Conservation (phyloP, 2,113 vertebrate species). For the Eretmodus cyanostictus region DNA sequence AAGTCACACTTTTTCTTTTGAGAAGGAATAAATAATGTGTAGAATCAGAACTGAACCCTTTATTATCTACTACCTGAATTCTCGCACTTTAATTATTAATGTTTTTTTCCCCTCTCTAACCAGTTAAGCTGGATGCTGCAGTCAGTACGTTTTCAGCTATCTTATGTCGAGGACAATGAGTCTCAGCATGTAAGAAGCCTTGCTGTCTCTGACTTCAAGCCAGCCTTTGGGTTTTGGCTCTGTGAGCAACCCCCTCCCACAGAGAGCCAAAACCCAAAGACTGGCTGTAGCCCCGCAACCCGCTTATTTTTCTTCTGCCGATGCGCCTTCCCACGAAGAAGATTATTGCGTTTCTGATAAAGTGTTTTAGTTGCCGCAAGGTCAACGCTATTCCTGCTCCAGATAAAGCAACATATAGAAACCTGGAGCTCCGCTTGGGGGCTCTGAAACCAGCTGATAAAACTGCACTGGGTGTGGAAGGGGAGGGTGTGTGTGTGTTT, state of each 20-base stretch:
- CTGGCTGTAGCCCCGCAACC: background rate
- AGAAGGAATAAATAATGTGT: constrained; percentile 9
- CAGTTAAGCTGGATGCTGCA: background rate
- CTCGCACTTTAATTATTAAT: background rate
- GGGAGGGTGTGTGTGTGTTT: background rate
- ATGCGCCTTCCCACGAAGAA: constrained; percentile 31
- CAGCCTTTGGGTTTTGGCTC: background rate
- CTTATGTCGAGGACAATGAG: background rate
- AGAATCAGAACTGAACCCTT: background rate
- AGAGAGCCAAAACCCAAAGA: background rate
- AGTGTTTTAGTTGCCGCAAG: constrained; percentile 60
- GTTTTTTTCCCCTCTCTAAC: background rate
- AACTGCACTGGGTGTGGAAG: constrained; percentile 1
- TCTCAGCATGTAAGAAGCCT: background rate
- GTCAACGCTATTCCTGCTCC: constrained; percentile 57
- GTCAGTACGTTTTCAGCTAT: background rate
- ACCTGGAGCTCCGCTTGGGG: constrained; percentile 23
- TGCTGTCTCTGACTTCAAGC: background rate
- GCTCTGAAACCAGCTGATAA: constrained; percentile 60
- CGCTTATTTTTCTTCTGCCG: constrained; percentile 3
- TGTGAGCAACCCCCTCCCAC: background rate
- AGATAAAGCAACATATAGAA: constrained; percentile 55
- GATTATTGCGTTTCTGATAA: constrained; percentile 62
- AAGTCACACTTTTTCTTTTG: background rate
- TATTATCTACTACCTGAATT: background rate